Evolutionary conservation across 2,888 invertebrate species (phyloP).

Genomic region (Xanthia togata): DNA sequence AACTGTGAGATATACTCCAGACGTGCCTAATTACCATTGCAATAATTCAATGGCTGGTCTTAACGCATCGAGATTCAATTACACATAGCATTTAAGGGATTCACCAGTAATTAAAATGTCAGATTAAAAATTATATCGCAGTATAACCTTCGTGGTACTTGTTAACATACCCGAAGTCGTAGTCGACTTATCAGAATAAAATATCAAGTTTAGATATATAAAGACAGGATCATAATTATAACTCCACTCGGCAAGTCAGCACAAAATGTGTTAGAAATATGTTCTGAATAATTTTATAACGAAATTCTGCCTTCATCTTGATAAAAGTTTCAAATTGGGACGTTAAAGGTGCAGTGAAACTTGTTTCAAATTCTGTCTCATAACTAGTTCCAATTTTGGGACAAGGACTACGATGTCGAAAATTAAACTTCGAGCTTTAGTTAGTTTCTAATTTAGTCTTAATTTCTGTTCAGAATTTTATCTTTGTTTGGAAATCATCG

Average conservation of each 20-base stretch:
- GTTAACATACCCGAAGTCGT: conserved; percentile 22
- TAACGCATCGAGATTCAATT: conserved; percentile 73
- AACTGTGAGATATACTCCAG: conserved; percentile 60
- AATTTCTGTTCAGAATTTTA: conserved; percentile 39
- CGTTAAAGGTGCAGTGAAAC: conserved; percentile 43
- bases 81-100: conserved; percentile 66
- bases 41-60: conserved; percentile 64
- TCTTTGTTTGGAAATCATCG: too few relatives aligned
- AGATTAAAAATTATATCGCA: conserved; percentile 62
- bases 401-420: conserved; percentile 41
- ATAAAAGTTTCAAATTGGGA: conserved; percentile 53
- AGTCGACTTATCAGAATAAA: conserved; percentile 33
- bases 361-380: conserved; percentile 56
- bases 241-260: conserved; percentile 22
- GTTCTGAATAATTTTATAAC: conserved; percentile 45
- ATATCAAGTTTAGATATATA: conserved; percentile 24
- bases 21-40: conserved; percentile 66
- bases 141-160: conserved; percentile 31
- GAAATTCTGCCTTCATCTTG: conserved; percentile 37
- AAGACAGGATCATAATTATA: conserved; percentile 21
- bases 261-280: conserved; percentile 28
- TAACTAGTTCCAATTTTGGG: conserved; percentile 55
- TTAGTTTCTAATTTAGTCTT: conserved; percentile 45
- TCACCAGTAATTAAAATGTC: conserved; percentile 70
- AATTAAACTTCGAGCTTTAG: conserved; percentile 41